These are phyloP conservation scores for Ramphastos sulfuratus DNA, from an alignment of 2,113 vertebrate genomes.

Conservation along the genomic window DNA sequence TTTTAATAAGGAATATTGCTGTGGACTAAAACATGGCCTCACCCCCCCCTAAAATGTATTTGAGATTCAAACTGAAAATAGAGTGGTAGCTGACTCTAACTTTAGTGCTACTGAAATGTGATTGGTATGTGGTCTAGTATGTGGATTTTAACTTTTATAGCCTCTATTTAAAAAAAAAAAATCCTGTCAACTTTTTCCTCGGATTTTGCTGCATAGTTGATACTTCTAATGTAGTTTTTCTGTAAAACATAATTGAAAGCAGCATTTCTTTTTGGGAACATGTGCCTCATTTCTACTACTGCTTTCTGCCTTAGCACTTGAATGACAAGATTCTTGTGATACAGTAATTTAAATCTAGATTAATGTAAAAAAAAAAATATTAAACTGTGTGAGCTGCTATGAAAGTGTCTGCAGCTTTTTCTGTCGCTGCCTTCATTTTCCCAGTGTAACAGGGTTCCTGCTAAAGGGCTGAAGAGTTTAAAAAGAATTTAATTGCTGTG, in stretches of 20 bases:
- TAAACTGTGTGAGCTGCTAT: neutral
- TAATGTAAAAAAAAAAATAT: neutral
- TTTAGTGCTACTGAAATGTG: neutral
- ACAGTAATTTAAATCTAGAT: neutral
- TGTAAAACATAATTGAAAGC: neutral
- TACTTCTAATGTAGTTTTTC: neutral
- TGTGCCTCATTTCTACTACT: neutral
- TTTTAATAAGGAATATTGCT: neutral
- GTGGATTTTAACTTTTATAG: neutral
- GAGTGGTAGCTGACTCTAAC: neutral
- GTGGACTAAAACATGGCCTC: neutral
- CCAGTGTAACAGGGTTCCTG: neutral
- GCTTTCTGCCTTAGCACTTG: neutral
- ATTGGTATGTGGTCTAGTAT: neutral
- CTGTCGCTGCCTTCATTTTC: neutral
- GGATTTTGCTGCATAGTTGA: neutral
- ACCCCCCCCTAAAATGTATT: neutral
- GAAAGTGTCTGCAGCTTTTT: neutral
- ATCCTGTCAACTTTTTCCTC: neutral
- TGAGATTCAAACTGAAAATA: constrained; percentile 19
- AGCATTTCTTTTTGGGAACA: neutral
- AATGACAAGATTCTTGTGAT: neutral
- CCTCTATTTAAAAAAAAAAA: neutral
- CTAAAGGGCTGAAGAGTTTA: constrained; percentile 17
- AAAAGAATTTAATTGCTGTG: constrained; percentile 49